phyloP scores from a whole-genome alignment of 2,797 vertebrate species.

The Amblyraja radiata region DNA sequence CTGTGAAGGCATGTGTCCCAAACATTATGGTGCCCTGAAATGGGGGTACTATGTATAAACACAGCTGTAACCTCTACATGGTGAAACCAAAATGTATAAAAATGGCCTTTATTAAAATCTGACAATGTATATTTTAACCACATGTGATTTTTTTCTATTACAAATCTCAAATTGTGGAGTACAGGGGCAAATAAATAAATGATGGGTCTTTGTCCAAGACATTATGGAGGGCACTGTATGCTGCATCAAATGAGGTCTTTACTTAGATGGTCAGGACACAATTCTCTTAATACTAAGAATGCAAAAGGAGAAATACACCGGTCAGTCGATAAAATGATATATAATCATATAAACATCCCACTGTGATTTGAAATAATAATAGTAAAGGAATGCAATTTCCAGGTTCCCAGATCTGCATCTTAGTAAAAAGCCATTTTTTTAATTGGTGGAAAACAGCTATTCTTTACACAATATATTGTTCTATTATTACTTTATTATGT shows the following conservation, averaged over 20 bases:
- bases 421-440: background rate
- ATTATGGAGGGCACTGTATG: background rate
- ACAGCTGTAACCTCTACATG: no score
- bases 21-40: no score
- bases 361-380: background rate
- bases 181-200: no score
- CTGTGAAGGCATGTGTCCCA: no score
- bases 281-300: background rate
- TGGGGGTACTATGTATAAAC: no score
- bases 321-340: background rate
- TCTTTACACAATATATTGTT: background rate
- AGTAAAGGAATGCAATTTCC: background rate
- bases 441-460: background rate
- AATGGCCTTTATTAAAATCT: no score
- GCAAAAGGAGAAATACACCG: background rate
- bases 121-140: no score
- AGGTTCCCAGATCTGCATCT: background rate
- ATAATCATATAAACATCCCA: background rate
- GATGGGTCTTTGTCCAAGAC: no score
- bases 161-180: no score
- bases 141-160: no score
- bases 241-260: background rate
- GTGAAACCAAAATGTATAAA: no score
- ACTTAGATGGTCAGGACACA: background rate
- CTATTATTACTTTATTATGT: background rate